A percentile compares a stretch with the other conserved stretches of the same genome.
These are phyloP conservation scores for Tetramorium bicarinatum DNA, from an alignment of 2,888 invertebrate genomes.

Conservation along the genomic window DNA sequence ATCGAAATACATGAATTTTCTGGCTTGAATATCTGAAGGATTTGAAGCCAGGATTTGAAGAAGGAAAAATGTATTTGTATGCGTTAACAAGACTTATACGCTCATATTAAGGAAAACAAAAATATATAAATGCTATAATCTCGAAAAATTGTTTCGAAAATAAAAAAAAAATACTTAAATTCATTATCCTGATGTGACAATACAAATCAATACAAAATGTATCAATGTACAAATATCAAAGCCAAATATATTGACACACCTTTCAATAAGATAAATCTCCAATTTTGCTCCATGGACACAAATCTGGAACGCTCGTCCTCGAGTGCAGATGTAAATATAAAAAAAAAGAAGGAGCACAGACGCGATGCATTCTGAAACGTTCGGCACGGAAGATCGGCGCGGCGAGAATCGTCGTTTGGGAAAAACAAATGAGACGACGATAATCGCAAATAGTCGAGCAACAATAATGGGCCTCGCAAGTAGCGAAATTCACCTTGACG, in stretches of 20 bases:
- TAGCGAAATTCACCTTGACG: conserved; percentile 32
- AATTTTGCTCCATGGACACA: neutral
- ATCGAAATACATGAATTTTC: neutral
- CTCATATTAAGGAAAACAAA: neutral
- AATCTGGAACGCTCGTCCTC: neutral
- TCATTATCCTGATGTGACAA: neutral
- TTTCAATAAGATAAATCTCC: neutral
- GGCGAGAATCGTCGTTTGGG: neutral
- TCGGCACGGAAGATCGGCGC: neutral
- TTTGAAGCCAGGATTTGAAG: too few relatives aligned
- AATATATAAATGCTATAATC: neutral
- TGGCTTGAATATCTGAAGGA: neutral
- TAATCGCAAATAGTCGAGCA: neutral
- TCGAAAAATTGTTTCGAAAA: too few relatives aligned
- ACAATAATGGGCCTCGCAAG: conserved; percentile 19
- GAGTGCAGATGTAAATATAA: neutral
- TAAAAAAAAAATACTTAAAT: too few relatives aligned
- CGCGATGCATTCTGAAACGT: neutral
- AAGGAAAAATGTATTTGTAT: neutral
- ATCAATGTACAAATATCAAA: neutral
- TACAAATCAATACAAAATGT: neutral
- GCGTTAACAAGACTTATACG: neutral
- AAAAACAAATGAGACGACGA: conserved; percentile 13
- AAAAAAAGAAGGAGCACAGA: neutral
- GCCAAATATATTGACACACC: neutral